Evolutionary conservation across 35 echinoderm and acorn worm species (phyloP).

Genomic region (Acanthaster planci): DNA sequence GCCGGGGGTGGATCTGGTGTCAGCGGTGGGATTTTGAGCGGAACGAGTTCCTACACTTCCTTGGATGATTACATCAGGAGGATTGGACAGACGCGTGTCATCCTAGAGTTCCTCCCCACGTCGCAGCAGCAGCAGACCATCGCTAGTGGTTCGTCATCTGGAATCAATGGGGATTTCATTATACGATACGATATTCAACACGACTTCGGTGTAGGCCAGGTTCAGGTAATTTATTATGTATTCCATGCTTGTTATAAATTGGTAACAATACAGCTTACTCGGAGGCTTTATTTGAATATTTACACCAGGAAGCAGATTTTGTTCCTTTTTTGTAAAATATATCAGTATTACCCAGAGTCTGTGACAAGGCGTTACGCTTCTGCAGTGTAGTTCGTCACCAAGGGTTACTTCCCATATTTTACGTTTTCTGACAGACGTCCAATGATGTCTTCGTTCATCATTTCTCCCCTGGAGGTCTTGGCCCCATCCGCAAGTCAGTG

Average conservation of each 20-base stretch:
- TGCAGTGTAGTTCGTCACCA: no score
- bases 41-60: constrained; percentile 14
- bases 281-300: no score
- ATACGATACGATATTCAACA: constrained; percentile 82
- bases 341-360: no score
- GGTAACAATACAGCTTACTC: no score
- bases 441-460: constrained; percentile 86
- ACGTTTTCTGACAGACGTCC: constrained; percentile 35
- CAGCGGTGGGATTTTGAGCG: constrained; percentile 22
- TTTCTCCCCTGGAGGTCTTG: constrained; percentile 73
- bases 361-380: no score
- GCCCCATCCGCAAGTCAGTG: constrained; percentile 78
- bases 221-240: constrained; percentile 55
- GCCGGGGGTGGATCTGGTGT: constrained; percentile 16
- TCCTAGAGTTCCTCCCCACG: constrained; percentile 59
- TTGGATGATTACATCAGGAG: neutral
- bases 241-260: no score
- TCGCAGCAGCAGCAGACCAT: constrained; percentile 48
- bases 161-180: constrained; percentile 82
- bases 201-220: constrained; percentile 67
- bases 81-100: constrained; percentile 28
- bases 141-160: constrained; percentile 20
- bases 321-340: no score
- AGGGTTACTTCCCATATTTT: no score
- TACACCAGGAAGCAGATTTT: no score